Evolutionary conservation across 2,797 vertebrate genomes (phyloP), one percentile per base, ranked within the genome.

Genomic region (Paratrypauchen microcephalus): DNA sequence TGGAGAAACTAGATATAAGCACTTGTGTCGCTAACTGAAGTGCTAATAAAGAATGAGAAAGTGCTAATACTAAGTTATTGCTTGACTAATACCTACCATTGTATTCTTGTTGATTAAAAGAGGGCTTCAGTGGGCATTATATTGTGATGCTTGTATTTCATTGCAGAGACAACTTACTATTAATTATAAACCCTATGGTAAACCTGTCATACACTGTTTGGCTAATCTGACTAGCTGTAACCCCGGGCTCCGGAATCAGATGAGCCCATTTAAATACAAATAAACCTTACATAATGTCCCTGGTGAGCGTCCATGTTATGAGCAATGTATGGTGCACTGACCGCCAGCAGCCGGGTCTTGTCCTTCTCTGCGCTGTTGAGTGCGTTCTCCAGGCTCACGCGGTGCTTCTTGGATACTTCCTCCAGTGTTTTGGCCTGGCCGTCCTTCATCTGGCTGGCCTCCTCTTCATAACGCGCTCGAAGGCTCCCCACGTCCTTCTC

Each of bases 361-460:
- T 99, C 96, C 84, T 92, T 95, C 87, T 95, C 93, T 0, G 95
- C 93, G 30, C 66, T 93, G 82, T 73, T 95, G 57, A 97, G 95
- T 0, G 84, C 86, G 75, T 91, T 95, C 83, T 99, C 97, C 74
- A 98, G 92, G 65, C 92, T 92, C 72, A 92, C 80, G 60, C 97
- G 89, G 89, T 99, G 96, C 75, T 98, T 97, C 91, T 95, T 95
- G 65, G 95, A 84, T 70, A 98, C 85, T 45, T 99, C 97, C 79
- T 99, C 97, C 81, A 99, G 88, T 6, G 93, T 93, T 64, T 96
- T 95, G 23, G 93, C 92, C 92, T 97, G 97, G 77, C 93, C 86
- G 71, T 98, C 96, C 72, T 95, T 97, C 91, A 96, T 90, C 72
- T 95, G 95, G 61, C 87, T 86, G 58, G 93, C 84, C 71, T 99